Conservation (phyloP, 2,797 vertebrate genomes). For the Bufotes viridis region DNA sequence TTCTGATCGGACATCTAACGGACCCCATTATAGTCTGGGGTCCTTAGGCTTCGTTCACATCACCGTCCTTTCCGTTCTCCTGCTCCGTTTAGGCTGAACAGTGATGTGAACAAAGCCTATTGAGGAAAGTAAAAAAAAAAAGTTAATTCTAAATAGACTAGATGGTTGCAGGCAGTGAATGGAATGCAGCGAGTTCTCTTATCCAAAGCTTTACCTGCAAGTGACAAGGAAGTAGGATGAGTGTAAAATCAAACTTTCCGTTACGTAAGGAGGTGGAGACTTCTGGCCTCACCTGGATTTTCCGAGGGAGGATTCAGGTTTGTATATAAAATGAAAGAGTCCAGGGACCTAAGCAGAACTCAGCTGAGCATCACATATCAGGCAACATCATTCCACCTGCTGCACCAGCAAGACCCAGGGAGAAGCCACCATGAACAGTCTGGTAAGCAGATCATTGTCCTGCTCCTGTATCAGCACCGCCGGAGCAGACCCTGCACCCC, state of each 20-base stretch:
- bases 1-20: too few species aligned
- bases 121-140: not conserved
- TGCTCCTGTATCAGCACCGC: not conserved
- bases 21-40: too few species aligned
- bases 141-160: slow-evolving; percentile 5
- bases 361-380: not conserved
- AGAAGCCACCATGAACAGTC: not conserved
- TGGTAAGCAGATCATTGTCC: not conserved
- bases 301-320: slow-evolving; percentile 34
- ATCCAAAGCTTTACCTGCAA: slow-evolving; percentile 16
- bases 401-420: not conserved
- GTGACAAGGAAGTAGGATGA: slow-evolving; percentile 47
- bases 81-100: too few species aligned
- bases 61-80: too few species aligned
- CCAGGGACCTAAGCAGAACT: not conserved
- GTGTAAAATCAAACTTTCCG: slow-evolving; percentile 53
- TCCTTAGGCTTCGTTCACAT: too few species aligned
- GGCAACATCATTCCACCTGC: not conserved
- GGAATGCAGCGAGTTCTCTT: slow-evolving; percentile 7
- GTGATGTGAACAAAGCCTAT: too few species aligned
- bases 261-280: slow-evolving; percentile 37
- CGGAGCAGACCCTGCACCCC: not conserved
- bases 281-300: slow-evolving; percentile 55
- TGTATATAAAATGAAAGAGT: slow-evolving; percentile 14
- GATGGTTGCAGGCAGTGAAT: not conserved